Percentiles rank a stretch among this genome's conserved stretches.
phyloP scores from a whole-genome alignment of 2,888 invertebrate genomes.

The Lobophora halterata region DNA sequence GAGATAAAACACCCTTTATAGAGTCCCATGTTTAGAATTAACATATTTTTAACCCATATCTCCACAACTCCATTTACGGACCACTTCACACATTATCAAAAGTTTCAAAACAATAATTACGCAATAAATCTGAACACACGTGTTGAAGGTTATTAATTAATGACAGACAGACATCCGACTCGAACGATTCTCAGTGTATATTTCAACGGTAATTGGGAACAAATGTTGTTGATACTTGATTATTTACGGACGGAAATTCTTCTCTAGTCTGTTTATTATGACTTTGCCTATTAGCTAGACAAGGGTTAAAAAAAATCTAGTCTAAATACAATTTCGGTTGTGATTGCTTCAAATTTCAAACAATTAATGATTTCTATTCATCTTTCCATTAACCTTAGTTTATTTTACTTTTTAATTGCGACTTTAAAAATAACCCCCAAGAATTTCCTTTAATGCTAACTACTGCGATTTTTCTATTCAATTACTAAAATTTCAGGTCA shows the following conservation, averaged over 20 bases:
- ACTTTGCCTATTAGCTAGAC: constrained; percentile 23
- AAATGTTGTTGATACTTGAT: constrained; percentile 56
- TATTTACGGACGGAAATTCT: constrained; percentile 37
- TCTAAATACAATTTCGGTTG: constrained; percentile 17
- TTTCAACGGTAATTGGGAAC: constrained; percentile 72
- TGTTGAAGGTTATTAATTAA: constrained; percentile 69
- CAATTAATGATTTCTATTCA: constrained; percentile 2
- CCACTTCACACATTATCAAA: constrained; percentile 40
- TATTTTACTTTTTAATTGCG: too few species aligned
- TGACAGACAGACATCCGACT: constrained; percentile 57
- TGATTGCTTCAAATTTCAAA: constrained; percentile 19
- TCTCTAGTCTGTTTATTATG: constrained; percentile 33
- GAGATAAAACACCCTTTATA: too few species aligned
- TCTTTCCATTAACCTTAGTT: too few species aligned
- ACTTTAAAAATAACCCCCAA: too few species aligned
- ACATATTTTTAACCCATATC: constrained; percentile 1
- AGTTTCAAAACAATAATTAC: constrained; percentile 41
- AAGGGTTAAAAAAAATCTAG: constrained; percentile 19
- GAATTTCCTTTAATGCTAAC: too few species aligned
- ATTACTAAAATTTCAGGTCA: too few species aligned
- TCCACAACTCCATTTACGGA: constrained; percentile 17
- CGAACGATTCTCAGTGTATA: constrained; percentile 59
- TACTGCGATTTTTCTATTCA: too few species aligned
- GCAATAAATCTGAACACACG: constrained; percentile 69
- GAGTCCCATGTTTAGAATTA: too few species aligned